These are phyloP conservation scores for Ctenomys sociabilis DNA, from an alignment of 2,113 vertebrate genomes.

Conservation along the genomic window DNA sequence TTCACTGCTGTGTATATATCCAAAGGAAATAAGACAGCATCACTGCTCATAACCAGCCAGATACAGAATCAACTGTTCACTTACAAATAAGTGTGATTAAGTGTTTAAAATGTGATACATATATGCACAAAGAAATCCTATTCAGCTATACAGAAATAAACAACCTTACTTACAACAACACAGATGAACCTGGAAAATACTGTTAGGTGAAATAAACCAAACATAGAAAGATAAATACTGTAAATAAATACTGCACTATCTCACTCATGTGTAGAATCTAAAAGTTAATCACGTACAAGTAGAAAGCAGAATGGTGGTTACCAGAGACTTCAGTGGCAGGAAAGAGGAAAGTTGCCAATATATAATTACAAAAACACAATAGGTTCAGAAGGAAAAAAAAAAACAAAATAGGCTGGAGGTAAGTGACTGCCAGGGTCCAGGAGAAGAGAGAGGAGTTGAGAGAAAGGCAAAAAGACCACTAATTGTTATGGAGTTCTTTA, in stretches of 20 bases:
- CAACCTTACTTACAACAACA: background rate
- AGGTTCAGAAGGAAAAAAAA: background rate
- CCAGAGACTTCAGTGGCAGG: background rate
- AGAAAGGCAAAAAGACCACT: background rate
- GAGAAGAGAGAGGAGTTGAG: too few relatives aligned
- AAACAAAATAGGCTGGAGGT: background rate
- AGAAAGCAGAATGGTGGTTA: background rate
- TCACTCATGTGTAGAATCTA: background rate
- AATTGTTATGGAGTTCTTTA: background rate
- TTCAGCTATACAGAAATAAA: background rate
- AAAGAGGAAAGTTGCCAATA: background rate
- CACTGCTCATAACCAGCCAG: background rate
- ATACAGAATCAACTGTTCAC: background rate
- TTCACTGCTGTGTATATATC: background rate
- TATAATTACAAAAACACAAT: background rate
- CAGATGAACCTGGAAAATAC: background rate
- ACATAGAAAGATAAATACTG: background rate
- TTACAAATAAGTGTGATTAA: background rate
- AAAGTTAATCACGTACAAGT: background rate
- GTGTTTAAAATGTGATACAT: background rate
- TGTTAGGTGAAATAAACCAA: background rate
- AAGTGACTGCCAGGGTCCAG: background rate
- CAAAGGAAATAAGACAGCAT: background rate
- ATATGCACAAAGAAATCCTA: background rate
- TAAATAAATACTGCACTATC: background rate